Evolutionary conservation across 2,797 vertebrate genomes (phyloP).

Genomic region (Carduelis carduelis): DNA sequence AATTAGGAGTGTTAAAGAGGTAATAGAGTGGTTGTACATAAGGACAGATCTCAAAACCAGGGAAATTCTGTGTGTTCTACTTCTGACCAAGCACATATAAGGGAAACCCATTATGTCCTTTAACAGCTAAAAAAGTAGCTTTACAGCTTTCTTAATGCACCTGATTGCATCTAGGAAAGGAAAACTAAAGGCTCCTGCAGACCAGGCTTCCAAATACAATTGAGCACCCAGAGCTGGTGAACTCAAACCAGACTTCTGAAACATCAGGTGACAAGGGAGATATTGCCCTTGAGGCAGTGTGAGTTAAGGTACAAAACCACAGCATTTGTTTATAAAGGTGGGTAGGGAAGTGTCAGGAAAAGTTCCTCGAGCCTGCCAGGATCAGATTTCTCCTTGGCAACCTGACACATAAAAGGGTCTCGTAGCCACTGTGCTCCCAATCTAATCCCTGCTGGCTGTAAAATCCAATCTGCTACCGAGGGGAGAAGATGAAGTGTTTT

Average conservation of each 20-base stretch:
- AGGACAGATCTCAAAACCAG: neutral
- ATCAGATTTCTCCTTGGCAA: neutral
- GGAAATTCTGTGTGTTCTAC: neutral
- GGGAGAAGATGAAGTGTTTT: slow-evolving; percentile 50
- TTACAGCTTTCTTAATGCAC: neutral
- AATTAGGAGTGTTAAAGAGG: neutral
- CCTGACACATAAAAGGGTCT: neutral
- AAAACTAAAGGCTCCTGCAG: neutral
- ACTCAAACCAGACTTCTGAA: neutral
- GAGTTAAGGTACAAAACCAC: neutral
- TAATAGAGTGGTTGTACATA: neutral
- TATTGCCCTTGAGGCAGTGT: neutral
- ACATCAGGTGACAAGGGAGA: neutral
- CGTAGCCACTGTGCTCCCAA: neutral
- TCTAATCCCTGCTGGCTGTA: neutral
- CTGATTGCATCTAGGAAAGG: neutral
- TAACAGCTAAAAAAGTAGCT: neutral
- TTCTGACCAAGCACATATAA: neutral
- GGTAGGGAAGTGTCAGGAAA: neutral
- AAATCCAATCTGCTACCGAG: slow-evolving; percentile 15
- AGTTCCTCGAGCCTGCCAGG: neutral
- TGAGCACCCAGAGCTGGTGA: accelerated
- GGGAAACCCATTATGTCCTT: neutral
- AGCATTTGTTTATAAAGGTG: neutral
- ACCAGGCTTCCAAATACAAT: accelerated